Percentiles rank a stretch among this genome's conserved stretches.
Evolutionary conservation across 2,113 vertebrate genomes (phyloP).

Genomic region (Centropus bengalensis): DNA sequence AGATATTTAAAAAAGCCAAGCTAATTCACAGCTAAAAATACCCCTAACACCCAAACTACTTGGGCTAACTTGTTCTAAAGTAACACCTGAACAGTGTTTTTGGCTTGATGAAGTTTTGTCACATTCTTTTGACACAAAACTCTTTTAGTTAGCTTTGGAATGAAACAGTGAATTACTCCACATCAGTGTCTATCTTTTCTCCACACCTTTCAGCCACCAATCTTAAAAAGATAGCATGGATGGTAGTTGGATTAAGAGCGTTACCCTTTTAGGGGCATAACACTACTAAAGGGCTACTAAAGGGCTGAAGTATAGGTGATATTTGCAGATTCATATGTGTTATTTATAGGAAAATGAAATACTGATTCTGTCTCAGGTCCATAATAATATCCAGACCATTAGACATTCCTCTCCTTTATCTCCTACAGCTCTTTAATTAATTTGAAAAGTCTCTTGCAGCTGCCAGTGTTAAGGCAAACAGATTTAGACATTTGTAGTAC

Average conservation of each 20-base stretch:
- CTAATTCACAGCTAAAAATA: not conserved
- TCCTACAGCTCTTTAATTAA: not conserved
- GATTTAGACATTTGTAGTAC: not conserved
- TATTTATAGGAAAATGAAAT: not conserved
- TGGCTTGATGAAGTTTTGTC: not conserved
- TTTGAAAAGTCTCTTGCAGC: not conserved
- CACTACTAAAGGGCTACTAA: not conserved
- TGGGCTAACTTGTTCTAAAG: not conserved
- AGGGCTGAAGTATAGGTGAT: not conserved
- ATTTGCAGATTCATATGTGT: not conserved
- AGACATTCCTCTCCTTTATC: not conserved
- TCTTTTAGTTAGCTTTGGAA: not conserved
- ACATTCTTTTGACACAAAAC: not conserved
- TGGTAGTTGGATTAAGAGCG: not conserved
- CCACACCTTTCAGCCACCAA: not conserved
- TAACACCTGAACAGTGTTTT: accelerated
- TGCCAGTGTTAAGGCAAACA: not conserved
- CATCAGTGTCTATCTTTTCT: not conserved
- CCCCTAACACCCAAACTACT: no score
- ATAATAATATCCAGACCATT: not conserved
- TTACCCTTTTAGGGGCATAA: not conserved
- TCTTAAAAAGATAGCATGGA: not conserved
- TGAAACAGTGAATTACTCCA: not conserved
- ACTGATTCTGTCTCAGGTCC: not conserved
- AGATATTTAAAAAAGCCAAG: not conserved